Evolutionary conservation across 2,113 vertebrate species (phyloP).

Genomic region (Tupaia chinensis): DNA sequence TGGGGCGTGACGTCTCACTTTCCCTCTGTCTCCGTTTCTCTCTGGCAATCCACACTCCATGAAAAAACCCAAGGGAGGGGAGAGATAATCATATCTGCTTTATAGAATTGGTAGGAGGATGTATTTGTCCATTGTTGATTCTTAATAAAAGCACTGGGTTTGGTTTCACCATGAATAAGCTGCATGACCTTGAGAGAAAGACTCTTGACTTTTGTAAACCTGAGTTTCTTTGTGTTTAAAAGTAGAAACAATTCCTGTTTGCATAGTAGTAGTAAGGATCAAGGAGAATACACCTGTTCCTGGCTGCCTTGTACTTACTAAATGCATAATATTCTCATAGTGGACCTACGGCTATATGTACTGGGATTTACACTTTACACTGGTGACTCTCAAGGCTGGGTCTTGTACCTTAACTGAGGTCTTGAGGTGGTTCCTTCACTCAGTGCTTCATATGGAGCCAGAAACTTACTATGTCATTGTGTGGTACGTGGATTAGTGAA

Average conservation of each 20-base stretch:
- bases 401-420: neutral
- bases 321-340: neutral
- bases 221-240: slow-evolving; percentile 3
- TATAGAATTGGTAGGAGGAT: neutral
- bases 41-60: no score
- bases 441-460: neutral
- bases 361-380: neutral
- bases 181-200: neutral
- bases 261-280: neutral
- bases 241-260: neutral
- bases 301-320: neutral
- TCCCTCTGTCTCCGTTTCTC: no score
- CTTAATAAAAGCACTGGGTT: neutral
- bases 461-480: neutral
- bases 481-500: neutral
- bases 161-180: neutral
- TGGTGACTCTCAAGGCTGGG: neutral
- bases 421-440: neutral
- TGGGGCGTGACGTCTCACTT: no score
- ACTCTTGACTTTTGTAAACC: neutral
- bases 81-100: neutral
- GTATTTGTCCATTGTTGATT: neutral
- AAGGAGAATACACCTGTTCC: neutral
- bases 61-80: no score
- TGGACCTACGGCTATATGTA: neutral